Percentiles rank a stretch among this genome's conserved stretches.
These are phyloP conservation scores for Sigmodon hispidus DNA, from an alignment of 2,113 vertebrate species.

Conservation along the genomic window DNA sequence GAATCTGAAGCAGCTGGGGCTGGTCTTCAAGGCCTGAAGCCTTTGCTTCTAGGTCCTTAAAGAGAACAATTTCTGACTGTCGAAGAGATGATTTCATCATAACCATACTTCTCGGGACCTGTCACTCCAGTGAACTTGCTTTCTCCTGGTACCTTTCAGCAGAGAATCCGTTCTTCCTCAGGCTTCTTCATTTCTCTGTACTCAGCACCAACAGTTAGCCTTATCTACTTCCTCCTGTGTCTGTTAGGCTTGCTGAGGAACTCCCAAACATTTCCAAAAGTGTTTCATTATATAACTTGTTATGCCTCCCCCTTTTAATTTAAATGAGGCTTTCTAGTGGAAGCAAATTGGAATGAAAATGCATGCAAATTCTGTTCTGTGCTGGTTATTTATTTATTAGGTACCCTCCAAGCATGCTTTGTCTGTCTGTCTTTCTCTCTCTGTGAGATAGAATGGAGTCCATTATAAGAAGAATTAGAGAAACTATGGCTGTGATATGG, in stretches of 20 bases:
- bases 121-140: not conserved
- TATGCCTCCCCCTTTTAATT: conserved; percentile 47
- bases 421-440: too few relatives aligned
- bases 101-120: not conserved
- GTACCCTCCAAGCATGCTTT: conserved; percentile 47
- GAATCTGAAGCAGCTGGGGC: not conserved
- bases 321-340: conserved; percentile 64
- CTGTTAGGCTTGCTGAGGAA: conserved; percentile 23
- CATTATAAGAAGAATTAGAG: conserved; percentile 52
- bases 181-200: not conserved
- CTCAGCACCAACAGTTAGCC: not conserved
- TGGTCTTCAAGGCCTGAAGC: not conserved
- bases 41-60: not conserved
- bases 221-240: conserved; percentile 27
- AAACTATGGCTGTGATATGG: not conserved
- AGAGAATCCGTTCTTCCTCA: not conserved
- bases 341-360: conserved; percentile 67
- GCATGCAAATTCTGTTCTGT: conserved; percentile 61
- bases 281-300: conserved; percentile 10
- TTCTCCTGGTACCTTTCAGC: not conserved
- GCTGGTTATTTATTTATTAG: conserved; percentile 74
- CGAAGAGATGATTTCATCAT: not conserved
- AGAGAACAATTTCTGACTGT: not conserved
- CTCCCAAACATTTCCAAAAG: conserved; percentile 53
- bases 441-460: conserved; percentile 57